Base-by-base conservation (phyloP, 2,888 invertebrate genomes). In the Pimpla rufipes region DNA sequence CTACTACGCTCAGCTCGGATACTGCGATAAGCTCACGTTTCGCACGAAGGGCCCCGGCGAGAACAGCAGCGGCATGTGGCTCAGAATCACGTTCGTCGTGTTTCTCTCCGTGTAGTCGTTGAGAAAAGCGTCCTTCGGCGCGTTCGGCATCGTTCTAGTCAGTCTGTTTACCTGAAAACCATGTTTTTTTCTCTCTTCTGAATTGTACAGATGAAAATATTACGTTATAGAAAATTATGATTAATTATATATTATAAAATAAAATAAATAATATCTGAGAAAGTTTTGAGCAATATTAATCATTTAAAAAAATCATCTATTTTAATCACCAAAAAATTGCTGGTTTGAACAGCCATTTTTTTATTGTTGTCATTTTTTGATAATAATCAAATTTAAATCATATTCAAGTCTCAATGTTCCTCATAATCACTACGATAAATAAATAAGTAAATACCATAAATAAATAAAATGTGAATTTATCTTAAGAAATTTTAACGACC, bases 11-110 rank as follows among this genome's bases (percentile, higher is more conserved):
- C 45, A 40, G 37, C 7, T 29, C n/a, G 50, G 10, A n/a, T 47
- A 71, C 16, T 18, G 16, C n/a, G n/a, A 76, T 77, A 85, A 84
- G 86, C 88, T 88, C 92, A 94, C 95, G 90, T 94, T 94, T 87
- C 94, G 94, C 2, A 94, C 94, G 89, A 95, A 95, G 45, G 90
- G 88, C 75, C 94, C 94, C 16, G 95, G 94, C 84, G 93, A 91
- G 85, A 94, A 94, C 85, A 95, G 91, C 66, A 97, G 91, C 47
- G 97, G 97, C 90, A 97, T 95, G 92, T 97, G 97, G 23, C 97
- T 97, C 13, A 97, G 93, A 11, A 96, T 96, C 83, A 97, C 95
- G 89, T 95, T 95, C 29, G 95, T 95, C 68, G 94, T 94, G 83
- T 93, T 94, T 64, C 94, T 93, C 86, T 92, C 92, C 13, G 90